Base-by-base conservation (phyloP, 2,113 vertebrate genomes). In the Holacanthus passer region DNA sequence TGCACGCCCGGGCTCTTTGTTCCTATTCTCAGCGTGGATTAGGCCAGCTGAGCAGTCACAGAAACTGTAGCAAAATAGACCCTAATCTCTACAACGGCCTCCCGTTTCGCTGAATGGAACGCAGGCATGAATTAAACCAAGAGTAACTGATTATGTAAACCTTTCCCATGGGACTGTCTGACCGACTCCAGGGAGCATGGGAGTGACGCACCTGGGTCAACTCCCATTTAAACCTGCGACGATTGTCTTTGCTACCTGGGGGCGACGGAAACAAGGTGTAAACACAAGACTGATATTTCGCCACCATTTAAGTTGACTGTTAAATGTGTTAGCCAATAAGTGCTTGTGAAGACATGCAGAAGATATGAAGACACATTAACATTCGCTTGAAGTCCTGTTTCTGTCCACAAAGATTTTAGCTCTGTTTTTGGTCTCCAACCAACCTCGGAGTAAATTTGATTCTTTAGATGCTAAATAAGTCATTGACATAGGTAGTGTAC, bases 1-100 rank as follows among this genome's bases (percentile, higher is more conserved):
- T 60, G 81, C 79, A 86, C 83, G 85, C 83, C 83, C 82, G 12
- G 48, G 52, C 69, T 76, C 60, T 84, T 89, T 91, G 86, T 88
- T 81, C 60, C 83, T 66, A 63, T 84, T 83, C 82, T 86, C 75
- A 24, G 7, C 24, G 73, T 83, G 84, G 89, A 91, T 90, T 87
- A 86, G n/a, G 17, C 82, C 75, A 79, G 82, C 45, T 79, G 83
- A 90, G 86, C 84, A 89, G 76, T 81, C 71, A 77, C 76, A 77
- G 50, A 82, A 73, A 81, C 83, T 77, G 78, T 39, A 58, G 73
- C 47, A 77, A 86, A 87, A 89, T 12, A 52, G 81, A 59, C 50
- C 64, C 72, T 90, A 86, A 90, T 88, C 89, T 86, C 13, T 60
- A 47, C 66, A 66, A 50, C 39, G 2, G 69, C 41, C 56, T 66